Percentiles rank a stretch among this genome's conserved stretches.
Conservation (phyloP, 2,797 vertebrate genomes). For the Eulemur albifrons region DNA sequence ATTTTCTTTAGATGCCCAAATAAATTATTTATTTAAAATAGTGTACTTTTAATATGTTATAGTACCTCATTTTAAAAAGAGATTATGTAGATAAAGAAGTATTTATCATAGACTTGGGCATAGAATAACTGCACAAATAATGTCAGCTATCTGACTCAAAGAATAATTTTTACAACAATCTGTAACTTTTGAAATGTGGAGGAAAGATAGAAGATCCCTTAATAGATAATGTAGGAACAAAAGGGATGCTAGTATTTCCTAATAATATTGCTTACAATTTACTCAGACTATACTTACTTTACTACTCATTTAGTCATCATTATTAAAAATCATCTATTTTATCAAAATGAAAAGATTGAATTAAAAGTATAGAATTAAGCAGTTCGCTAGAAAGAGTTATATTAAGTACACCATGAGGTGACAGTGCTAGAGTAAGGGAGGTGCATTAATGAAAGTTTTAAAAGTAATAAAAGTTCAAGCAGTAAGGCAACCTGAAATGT, state of each 20-base stretch:
- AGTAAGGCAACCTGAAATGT: neutral
- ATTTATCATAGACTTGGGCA: neutral
- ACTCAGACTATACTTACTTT: neutral
- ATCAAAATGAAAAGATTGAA: neutral
- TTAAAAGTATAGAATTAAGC: neutral
- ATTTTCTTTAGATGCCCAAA: neutral
- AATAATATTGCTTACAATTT: neutral
- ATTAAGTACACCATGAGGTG: neutral
- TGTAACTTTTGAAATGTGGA: neutral
- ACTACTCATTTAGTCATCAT: neutral
- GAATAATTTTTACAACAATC: neutral
- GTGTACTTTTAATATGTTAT: neutral
- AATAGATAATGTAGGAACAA: neutral
- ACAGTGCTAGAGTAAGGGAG: neutral
- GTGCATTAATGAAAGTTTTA: neutral
- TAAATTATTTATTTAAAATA: neutral
- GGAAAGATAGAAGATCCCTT: neutral
- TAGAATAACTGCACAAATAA: neutral
- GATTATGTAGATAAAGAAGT: neutral
- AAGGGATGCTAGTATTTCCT: neutral
- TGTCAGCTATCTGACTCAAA: neutral
- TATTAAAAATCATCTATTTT: neutral
- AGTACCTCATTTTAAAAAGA: neutral
- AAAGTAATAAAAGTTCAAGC: neutral
- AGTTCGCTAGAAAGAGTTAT: neutral